Evolutionary conservation across 2,888 invertebrate genomes (phyloP).

Genomic region (Drosophila ezoana): DNA sequence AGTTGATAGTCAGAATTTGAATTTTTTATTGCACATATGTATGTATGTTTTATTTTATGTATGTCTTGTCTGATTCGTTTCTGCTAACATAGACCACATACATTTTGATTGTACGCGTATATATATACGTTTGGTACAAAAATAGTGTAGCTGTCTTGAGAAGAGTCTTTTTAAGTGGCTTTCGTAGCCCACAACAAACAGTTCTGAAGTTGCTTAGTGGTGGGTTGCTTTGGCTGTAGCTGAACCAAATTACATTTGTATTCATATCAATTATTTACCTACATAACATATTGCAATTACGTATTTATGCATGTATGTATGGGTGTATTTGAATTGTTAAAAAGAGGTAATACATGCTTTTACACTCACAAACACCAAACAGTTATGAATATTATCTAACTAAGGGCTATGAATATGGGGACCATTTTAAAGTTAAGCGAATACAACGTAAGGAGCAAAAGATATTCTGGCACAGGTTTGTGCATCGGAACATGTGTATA

Average conservation of each 20-base stretch:
- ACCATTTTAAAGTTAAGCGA: neutral
- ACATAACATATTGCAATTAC: constrained; percentile 12
- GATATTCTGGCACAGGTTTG: constrained; percentile 6
- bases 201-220: constrained; percentile 59
- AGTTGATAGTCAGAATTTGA: constrained; percentile 29
- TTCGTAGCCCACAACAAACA: constrained; percentile 46
- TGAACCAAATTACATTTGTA: constrained; percentile 23
- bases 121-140: constrained; percentile 29
- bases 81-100: constrained; percentile 27
- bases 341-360: constrained; percentile 30
- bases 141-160: constrained; percentile 42
- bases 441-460: constrained; percentile 8
- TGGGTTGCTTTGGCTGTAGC: constrained; percentile 58
- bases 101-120: constrained; percentile 7
- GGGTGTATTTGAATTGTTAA: neutral
- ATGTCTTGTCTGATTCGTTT: constrained; percentile 20
- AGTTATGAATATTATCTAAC: constrained; percentile 37
- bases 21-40: constrained; percentile 21
- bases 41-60: constrained; percentile 5
- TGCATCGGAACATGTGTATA: constrained; percentile 17
- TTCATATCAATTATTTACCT: constrained; percentile 12
- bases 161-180: constrained; percentile 48
- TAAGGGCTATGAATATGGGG: constrained; percentile 25
- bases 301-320: neutral
- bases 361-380: constrained; percentile 48